Base-by-base conservation (phyloP, 2,113 vertebrate genomes). In the Archocentrus centrarchus region DNA sequence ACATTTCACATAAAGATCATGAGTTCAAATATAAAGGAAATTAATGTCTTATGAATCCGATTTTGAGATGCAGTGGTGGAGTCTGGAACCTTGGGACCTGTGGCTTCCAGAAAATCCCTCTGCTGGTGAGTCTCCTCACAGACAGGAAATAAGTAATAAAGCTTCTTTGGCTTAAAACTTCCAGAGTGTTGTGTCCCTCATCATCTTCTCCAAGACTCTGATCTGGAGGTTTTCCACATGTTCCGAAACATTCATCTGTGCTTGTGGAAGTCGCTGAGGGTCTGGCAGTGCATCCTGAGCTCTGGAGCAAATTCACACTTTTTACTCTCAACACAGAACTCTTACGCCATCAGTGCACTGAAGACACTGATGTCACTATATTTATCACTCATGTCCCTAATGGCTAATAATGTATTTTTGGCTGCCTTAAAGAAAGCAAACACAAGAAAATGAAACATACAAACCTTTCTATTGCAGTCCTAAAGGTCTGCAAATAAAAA, bases 361-460 rank as follows among this genome's bases (percentile, higher is more conserved):
- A 11, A 41, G 11, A 41, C 8, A 11, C 6, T 10, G 6, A 41
- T 41, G 39, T 32, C 8, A 62, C 60, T 35, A 20, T 35, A 2
- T 18, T 20, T 17, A 35, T 62, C 59, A 15, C 2, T 61, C 0
- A 32, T 32, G 15, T 61, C 15, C 27, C 4, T 61, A 20, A 35
- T 35, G 30, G 30, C 32, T 11, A 2, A 62, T 35, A 50, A 15
- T 15, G 1, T 50, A 15, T 50, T 50, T 15, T 13, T 4, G 1
- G 39, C 39, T 22, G 37, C 35, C 4, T 41, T 0, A 64, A 13
- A 4, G n/a, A 4, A 41, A 41, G 11, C 11, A 64, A 64, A 39
- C 0, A 0, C 11, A 41, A 41, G 39, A 41, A 11, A 41, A 41
- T 10, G 2, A 41, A 41, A 41, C 44, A 47, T 47, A 47, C 44